Evolutionary conservation across 2,888 invertebrate species (phyloP), one percentile per base, ranked within the genome.

Genomic region (Agriopis marginaria): DNA sequence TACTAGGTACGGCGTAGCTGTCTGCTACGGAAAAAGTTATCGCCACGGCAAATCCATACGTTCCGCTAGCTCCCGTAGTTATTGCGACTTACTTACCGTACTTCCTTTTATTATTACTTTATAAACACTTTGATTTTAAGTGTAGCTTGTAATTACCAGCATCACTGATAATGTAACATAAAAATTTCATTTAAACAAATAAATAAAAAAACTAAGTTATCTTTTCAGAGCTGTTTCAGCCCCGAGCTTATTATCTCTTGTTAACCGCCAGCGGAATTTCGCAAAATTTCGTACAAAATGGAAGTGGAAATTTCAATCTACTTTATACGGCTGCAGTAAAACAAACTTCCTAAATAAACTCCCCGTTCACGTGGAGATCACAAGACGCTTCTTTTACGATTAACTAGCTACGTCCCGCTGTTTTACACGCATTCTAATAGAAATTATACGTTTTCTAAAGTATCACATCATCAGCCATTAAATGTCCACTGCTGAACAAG

Each of bases 271-370:
- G 50, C 62, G 58, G 17, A 61, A 61, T 61, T 58, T 58, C 44
- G 23, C 58, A 14, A 66, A 54, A 60, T 66, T 62, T 62, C 44
- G 40, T 53, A 47, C 40, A 58, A 68, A 68, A 50, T 54, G 49
- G 54, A 60, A 64, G 63, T 64, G 55, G 42, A 64, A 64, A 64
- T 68, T 63, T 60, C 59, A 68, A 64, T 68, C 50, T 60, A 61
- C 54, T 68, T 68, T 64, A 68, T 60, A 68, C 44, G 55, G 50
- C 55, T 60, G 60, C 68, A 68, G 63, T 68, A 68, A 63, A 68
- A 60, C 60, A 55, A 68, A 68, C 60, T 68, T 64, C 54, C 60
- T 54, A 64, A 59, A 63, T 68, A 63, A 68, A 60, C 64, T 64
- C 50, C 32, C 61, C 12, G 40, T 40, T 68, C 51, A 58, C 42